A percentile compares a stretch with the other conserved stretches of the same genome.
Conservation (phyloP, 2,113 vertebrate species). For the Dromiciops gliroides region DNA sequence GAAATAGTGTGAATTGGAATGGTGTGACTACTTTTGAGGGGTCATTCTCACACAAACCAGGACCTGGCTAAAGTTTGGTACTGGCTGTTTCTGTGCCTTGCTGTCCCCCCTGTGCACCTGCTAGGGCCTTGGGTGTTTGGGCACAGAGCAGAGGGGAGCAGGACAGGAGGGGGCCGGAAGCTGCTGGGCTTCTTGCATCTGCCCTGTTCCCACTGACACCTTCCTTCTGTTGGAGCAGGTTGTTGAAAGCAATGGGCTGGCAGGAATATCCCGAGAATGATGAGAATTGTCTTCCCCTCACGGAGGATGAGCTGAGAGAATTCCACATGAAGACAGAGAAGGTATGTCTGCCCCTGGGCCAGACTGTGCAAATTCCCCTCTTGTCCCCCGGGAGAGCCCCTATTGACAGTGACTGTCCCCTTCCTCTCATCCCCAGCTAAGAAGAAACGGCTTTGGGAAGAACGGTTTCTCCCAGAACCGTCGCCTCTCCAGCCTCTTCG, state of each 20-base stretch:
- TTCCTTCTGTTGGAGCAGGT: slow-evolving; percentile 81
- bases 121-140: not conserved
- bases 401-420: not conserved
- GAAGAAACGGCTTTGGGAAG: slow-evolving; percentile 93
- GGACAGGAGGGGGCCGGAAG: not conserved
- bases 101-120: not conserved
- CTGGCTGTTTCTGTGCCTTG: not conserved
- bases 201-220: not conserved
- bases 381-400: not conserved
- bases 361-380: not conserved
- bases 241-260: slow-evolving; percentile 99
- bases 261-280: slow-evolving; percentile 99
- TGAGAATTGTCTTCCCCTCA: slow-evolving; percentile 97
- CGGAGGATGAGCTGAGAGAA: slow-evolving; percentile 97
- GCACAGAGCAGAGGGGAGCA: not conserved
- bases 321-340: slow-evolving; percentile 98
- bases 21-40: not conserved
- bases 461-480: slow-evolving; percentile 93
- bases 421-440: slow-evolving; percentile 87
- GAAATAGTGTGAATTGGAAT: not conserved
- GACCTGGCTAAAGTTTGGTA: not conserved
- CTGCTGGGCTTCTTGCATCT: not conserved
- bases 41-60: not conserved
- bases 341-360: slow-evolving; percentile 80
- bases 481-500: slow-evolving; percentile 90